Evolutionary conservation across 2,888 invertebrate genomes (phyloP).

Genomic region (Disparrhopalites patrizii): DNA sequence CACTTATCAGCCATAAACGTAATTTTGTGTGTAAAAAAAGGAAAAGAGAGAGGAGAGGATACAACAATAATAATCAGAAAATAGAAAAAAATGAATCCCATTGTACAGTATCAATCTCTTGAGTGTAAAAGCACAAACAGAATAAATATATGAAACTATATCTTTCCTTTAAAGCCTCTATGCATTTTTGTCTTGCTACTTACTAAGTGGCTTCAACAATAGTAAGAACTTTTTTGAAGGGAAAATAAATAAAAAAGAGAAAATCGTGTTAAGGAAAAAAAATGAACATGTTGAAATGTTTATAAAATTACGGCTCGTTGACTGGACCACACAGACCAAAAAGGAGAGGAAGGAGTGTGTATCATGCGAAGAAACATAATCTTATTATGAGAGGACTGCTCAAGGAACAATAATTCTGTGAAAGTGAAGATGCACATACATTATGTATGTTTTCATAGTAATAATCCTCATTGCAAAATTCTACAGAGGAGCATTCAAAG

Average conservation of each 20-base stretch:
- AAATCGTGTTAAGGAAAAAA: constrained; percentile 22
- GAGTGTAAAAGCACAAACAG: too few species aligned
- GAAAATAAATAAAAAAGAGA: not conserved
- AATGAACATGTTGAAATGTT: constrained; percentile 14
- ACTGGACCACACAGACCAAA: constrained; percentile 23
- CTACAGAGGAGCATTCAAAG: not conserved
- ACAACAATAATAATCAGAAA: too few species aligned
- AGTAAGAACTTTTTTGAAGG: not conserved
- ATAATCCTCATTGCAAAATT: not conserved
- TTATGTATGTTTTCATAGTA: not conserved
- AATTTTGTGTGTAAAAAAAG: too few species aligned
- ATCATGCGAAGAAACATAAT: not conserved
- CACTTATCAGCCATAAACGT: too few species aligned
- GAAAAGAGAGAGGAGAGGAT: not conserved
- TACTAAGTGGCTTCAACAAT: too few species aligned
- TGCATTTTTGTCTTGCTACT: too few species aligned
- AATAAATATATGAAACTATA: too few species aligned
- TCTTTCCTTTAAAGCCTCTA: too few species aligned
- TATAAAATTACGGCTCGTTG: not conserved
- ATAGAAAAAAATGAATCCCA: too few species aligned
- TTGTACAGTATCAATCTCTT: too few species aligned
- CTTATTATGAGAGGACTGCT: not conserved
- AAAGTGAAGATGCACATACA: not conserved
- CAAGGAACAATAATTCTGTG: not conserved
- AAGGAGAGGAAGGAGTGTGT: not conserved